Percentiles rank a stretch among this genome's conserved stretches.
Evolutionary conservation across 2,797 vertebrate species (phyloP).

Genomic region (Scomberomorus guttatus): DNA sequence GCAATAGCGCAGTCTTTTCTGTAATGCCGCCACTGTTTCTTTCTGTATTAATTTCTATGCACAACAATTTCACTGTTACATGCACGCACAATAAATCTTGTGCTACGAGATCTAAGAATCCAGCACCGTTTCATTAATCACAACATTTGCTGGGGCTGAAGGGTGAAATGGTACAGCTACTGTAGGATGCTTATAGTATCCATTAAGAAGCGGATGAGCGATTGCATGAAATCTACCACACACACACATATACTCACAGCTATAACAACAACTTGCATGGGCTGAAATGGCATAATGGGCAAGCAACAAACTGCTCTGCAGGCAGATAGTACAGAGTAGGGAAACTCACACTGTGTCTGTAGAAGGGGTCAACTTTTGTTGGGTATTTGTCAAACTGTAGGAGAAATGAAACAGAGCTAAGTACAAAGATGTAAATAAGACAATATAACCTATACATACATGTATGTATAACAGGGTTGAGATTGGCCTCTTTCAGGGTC

Average conservation of each 20-base stretch:
- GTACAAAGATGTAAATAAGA: conserved; percentile 45
- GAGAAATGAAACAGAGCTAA: conserved; percentile 74
- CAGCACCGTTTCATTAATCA: conserved; percentile 43
- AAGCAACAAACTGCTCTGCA: conserved; percentile 49
- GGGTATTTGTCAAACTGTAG: conserved; percentile 99
- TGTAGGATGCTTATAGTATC: conserved; percentile 45
- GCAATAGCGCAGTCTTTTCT: neutral
- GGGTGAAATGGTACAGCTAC: conserved; percentile 47
- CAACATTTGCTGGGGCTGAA: conserved; percentile 29
- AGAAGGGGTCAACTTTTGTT: conserved; percentile 99
- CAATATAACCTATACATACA: conserved; percentile 13
- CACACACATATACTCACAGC: conserved; percentile 29
- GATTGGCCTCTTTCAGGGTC: neutral
- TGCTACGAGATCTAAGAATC: conserved; percentile 24
- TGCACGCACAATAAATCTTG: conserved; percentile 42
- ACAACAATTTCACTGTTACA: conserved; percentile 17
- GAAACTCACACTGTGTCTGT: conserved; percentile 98
- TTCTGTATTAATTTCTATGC: conserved; percentile 27
- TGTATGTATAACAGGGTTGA: neutral
- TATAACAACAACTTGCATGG: conserved; percentile 2
- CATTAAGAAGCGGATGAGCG: conserved; percentile 55
- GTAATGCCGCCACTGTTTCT: conserved; percentile 1
- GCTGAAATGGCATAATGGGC: conserved; percentile 28
- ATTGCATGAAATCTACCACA: conserved; percentile 29
- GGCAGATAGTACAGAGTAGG: conserved; percentile 34